Conservation (phyloP, 2,797 vertebrate species). For the Aphelocoma californica region DNA sequence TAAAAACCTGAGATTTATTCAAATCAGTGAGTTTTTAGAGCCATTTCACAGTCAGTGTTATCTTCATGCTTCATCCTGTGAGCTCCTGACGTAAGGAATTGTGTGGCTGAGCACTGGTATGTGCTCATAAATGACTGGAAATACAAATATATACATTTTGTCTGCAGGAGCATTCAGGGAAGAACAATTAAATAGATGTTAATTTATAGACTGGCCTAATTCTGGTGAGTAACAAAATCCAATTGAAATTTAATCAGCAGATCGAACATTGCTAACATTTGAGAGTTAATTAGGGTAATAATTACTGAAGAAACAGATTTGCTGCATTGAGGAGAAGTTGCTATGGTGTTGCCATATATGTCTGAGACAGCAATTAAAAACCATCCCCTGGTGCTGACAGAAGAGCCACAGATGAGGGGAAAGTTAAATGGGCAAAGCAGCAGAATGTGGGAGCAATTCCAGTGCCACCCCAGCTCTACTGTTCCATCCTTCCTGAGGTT, state of each 20-base stretch:
- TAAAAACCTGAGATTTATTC: not conserved
- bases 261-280: not conserved
- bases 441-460: not conserved
- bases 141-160: not conserved
- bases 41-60: not conserved
- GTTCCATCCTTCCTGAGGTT: not conserved
- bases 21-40: not conserved
- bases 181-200: conserved; percentile 31
- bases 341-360: conserved; percentile 7
- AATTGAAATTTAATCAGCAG: conserved; percentile 30
- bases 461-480: not conserved
- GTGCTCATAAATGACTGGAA: not conserved
- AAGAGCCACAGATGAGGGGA: not conserved
- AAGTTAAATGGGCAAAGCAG: not conserved
- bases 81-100: not conserved
- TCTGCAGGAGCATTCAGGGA: not conserved
- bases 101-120: not conserved
- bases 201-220: not conserved
- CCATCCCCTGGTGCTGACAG: not conserved
- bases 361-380: not conserved
- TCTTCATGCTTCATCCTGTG: not conserved
- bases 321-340: not conserved
- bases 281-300: conserved; percentile 42
- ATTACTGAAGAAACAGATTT: not conserved
- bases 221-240: not conserved